Conservation (phyloP, 2,113 vertebrate species). For the Herpetotheres cachinnans region DNA sequence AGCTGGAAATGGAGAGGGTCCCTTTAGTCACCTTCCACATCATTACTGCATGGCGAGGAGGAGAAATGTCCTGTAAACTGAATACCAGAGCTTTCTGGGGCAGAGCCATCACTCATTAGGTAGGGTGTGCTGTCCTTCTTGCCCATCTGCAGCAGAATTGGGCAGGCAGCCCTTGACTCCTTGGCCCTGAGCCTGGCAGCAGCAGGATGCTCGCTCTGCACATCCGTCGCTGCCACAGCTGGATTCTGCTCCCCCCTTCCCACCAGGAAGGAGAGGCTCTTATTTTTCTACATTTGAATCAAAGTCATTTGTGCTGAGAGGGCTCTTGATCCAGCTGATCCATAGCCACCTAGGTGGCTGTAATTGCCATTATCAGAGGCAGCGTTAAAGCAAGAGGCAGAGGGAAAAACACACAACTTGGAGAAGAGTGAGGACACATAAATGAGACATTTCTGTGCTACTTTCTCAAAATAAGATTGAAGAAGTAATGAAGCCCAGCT, state of each 20-base stretch:
- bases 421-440: background rate
- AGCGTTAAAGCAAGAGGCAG: background rate
- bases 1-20: background rate
- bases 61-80: background rate
- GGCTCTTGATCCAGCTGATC: background rate
- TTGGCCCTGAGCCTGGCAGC: background rate
- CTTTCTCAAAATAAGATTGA: background rate
- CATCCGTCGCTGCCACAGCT: background rate
- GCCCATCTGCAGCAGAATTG: background rate
- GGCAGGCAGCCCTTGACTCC: background rate
- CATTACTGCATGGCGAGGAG: too few relatives aligned
- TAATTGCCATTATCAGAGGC: background rate
- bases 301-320: background rate
- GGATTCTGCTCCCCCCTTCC: background rate
- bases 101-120: background rate
- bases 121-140: background rate
- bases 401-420: background rate
- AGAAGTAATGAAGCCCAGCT: background rate
- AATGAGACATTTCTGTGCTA: background rate
- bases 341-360: background rate
- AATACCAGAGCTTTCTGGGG: background rate
- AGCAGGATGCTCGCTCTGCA: background rate
- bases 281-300: background rate
- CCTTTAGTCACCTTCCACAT: background rate
- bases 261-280: background rate